Evolutionary conservation across 2,888 invertebrate genomes (phyloP).

Genomic region (Eudasyphora cyanicolor): DNA sequence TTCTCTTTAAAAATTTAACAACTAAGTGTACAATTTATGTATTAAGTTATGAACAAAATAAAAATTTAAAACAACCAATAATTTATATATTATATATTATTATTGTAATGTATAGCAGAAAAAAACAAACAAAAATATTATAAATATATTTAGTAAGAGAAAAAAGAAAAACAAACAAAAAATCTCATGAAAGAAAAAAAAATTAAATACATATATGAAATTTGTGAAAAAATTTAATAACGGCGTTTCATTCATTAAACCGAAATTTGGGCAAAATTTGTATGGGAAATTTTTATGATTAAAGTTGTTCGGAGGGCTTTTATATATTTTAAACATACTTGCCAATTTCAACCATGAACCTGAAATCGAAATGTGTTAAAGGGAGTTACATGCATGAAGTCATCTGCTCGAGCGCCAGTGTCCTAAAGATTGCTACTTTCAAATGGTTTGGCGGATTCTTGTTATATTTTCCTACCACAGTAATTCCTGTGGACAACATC

Average conservation of each 20-base stretch:
- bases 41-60: slow-evolving; percentile 35
- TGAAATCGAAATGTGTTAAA: too few species aligned
- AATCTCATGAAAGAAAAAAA: slow-evolving; percentile 49
- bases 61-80: slow-evolving; percentile 36
- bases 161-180: slow-evolving; percentile 36
- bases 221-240: slow-evolving; percentile 61
- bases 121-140: slow-evolving; percentile 41
- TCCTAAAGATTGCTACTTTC: too few species aligned
- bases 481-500: too few species aligned
- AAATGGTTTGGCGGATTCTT: too few species aligned
- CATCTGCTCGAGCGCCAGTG: too few species aligned
- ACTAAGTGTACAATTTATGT: slow-evolving; percentile 58
- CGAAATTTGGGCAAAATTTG: too few species aligned
- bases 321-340: too few species aligned
- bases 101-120: slow-evolving; percentile 44
- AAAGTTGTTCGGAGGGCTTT: too few species aligned
- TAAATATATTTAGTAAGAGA: slow-evolving; percentile 41
- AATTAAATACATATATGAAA: slow-evolving; percentile 49
- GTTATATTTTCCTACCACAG: too few species aligned
- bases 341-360: too few species aligned
- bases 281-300: too few species aligned
- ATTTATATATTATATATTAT: slow-evolving; percentile 54
- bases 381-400: too few species aligned
- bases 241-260: slow-evolving; percentile 43
- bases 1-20: slow-evolving; percentile 48